Percentiles rank a stretch among this genome's conserved stretches.
Conservation (phyloP, 2,888 invertebrate genomes). For the Pinctada fucata region DNA sequence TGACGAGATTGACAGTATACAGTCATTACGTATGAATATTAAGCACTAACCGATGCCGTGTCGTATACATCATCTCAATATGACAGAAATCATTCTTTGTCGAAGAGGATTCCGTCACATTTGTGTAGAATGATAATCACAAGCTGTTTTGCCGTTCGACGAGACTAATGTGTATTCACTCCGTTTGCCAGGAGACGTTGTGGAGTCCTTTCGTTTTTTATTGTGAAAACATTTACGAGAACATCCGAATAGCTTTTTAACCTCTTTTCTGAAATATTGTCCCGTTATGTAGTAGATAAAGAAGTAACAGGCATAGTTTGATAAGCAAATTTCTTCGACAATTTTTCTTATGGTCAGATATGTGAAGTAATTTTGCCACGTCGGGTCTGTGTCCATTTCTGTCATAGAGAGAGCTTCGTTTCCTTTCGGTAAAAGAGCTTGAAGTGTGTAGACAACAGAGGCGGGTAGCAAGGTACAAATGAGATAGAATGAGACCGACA, state of each 20-base stretch:
- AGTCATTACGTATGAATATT: no score
- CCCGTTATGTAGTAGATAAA: conserved; percentile 76
- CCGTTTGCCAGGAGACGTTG: background rate
- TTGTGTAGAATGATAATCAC: background rate
- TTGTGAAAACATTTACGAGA: background rate
- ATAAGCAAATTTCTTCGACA: conserved; percentile 71
- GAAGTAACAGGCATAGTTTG: conserved; percentile 75
- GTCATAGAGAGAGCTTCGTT: conserved; percentile 51
- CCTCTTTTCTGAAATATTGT: conserved; percentile 70
- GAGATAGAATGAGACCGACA: conserved; percentile 76
- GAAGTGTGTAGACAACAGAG: conserved; percentile 72
- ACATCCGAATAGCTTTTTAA: conserved; percentile 21
- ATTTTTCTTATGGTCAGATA: conserved; percentile 67
- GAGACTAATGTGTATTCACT: conserved; percentile 23
- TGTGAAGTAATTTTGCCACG: conserved; percentile 71
- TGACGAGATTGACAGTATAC: no score
- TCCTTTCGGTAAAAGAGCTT: conserved; percentile 62
- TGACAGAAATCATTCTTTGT: no score
- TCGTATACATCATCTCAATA: no score
- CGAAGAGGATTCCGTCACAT: background rate
- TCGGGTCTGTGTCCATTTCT: conserved; percentile 55
- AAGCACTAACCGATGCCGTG: no score
- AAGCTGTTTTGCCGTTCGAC: conserved; percentile 10
- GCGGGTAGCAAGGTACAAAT: conserved; percentile 75
- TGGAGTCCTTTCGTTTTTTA: background rate